phyloP scores from a whole-genome alignment of 2,888 invertebrate species.

The Synanthedon tipuliformis region DNA sequence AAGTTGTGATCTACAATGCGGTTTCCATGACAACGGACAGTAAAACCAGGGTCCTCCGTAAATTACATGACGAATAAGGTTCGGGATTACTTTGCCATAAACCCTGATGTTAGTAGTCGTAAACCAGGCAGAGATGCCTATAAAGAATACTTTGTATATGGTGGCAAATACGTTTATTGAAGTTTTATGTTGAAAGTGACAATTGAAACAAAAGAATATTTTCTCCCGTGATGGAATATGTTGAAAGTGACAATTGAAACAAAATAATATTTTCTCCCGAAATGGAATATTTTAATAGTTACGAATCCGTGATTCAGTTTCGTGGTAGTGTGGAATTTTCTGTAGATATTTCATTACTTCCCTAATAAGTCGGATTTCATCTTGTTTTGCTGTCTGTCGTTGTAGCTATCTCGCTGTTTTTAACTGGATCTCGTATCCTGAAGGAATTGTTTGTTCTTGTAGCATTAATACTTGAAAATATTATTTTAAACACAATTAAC shows the following conservation, averaged over 20 bases:
- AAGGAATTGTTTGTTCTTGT: no score
- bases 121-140: neutral
- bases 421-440: no score
- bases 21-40: constrained; percentile 2
- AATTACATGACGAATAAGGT: constrained; percentile 1
- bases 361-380: no score
- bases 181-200: neutral
- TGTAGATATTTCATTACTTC: no score
- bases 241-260: neutral
- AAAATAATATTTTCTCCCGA: no score
- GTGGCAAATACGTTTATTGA: neutral
- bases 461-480: no score
- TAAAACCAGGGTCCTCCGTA: constrained; percentile 1
- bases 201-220: neutral
- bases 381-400: no score
- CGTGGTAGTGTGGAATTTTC: no score
- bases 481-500: no score
- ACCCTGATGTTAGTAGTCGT: neutral
- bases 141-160: neutral
- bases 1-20: neutral
- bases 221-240: neutral
- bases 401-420: no score
- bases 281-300: no score
- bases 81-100: neutral
- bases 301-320: no score